A percentile compares a stretch with the other conserved stretches of the same genome.
phyloP scores from a whole-genome alignment of 2,113 vertebrate genomes.

The Orthonyx spaldingii region DNA sequence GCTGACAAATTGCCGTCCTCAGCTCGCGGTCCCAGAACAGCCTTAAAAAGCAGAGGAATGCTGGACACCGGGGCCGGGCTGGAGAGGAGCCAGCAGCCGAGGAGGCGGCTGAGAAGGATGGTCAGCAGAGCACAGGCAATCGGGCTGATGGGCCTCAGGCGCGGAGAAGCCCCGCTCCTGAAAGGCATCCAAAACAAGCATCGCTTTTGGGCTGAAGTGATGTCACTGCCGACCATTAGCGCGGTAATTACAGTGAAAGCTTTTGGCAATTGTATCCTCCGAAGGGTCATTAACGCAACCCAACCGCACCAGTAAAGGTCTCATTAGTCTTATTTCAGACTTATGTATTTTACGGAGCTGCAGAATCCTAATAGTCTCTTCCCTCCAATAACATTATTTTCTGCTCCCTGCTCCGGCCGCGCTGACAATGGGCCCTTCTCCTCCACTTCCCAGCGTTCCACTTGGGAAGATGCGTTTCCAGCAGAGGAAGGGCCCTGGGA shows the following conservation, averaged over 20 bases:
- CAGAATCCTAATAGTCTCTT: slow-evolving; percentile 65
- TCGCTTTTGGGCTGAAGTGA: slow-evolving; percentile 50
- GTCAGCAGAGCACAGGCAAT: slow-evolving; percentile 11
- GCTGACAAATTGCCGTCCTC: slow-evolving; percentile 54
- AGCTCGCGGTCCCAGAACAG: slow-evolving; percentile 21
- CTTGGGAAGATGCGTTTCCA: not conserved
- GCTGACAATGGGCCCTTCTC: not conserved
- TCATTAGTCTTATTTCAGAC: slow-evolving; percentile 78
- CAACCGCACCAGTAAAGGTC: slow-evolving; percentile 70
- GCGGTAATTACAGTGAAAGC: slow-evolving; percentile 76
- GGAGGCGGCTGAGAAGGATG: slow-evolving; percentile 11
- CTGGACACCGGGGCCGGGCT: not conserved
- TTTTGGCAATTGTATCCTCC: slow-evolving; percentile 70
- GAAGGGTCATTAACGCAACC: slow-evolving; percentile 75
- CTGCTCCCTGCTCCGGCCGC: slow-evolving; percentile 12
- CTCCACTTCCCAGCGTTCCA: not conserved
- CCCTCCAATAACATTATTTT: slow-evolving; percentile 42
- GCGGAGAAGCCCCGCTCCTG: slow-evolving; percentile 28
- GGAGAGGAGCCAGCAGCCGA: slow-evolving; percentile 9
- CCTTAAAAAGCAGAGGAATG: slow-evolving; percentile 39
- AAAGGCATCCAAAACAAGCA: slow-evolving; percentile 70
- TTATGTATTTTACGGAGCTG: slow-evolving; percentile 72
- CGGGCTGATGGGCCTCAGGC: not conserved
- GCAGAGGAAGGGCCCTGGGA: not conserved
- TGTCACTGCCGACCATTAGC: slow-evolving; percentile 75